These are phyloP conservation scores for Reticulitermes speratus DNA, from an alignment of 1,140 invertebrate genomes.

Conservation along the genomic window DNA sequence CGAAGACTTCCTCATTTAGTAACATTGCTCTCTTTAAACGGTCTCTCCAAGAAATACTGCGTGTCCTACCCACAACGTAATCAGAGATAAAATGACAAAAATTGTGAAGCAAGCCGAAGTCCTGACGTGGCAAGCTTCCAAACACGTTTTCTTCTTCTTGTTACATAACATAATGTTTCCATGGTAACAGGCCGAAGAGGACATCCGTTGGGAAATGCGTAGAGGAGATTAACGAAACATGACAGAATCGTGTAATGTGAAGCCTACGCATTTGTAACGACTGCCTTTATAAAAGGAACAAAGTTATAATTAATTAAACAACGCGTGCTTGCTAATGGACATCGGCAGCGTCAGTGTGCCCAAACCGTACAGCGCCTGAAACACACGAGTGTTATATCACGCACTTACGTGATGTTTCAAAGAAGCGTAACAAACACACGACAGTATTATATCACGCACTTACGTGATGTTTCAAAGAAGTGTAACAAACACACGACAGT, in stretches of 20 bases:
- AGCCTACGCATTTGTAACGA: background rate
- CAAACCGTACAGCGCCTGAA: too few species aligned
- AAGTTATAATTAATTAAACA: background rate
- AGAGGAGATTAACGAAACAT: background rate
- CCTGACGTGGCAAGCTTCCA: background rate
- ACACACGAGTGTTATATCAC: too few species aligned
- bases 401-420: too few species aligned
- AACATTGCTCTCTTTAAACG: background rate
- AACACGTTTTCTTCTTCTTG: background rate
- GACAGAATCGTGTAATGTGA: background rate
- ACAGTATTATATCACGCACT: too few species aligned
- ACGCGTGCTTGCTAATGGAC: background rate
- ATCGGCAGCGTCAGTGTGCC: background rate
- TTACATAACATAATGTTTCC: background rate
- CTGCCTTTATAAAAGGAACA: background rate
- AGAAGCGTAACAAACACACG: too few species aligned
- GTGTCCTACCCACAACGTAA: background rate
- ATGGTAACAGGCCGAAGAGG: background rate
- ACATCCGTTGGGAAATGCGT: background rate
- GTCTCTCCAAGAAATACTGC: background rate
- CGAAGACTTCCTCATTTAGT: conserved; percentile 2
- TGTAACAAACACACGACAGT: too few species aligned
- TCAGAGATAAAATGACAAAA: background rate
- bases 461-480: too few species aligned
- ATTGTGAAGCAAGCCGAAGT: background rate